Percentiles rank a stretch among this genome's conserved stretches.
phyloP scores from a whole-genome alignment of 2,797 vertebrate species.

The Pipistrellus kuhlii region DNA sequence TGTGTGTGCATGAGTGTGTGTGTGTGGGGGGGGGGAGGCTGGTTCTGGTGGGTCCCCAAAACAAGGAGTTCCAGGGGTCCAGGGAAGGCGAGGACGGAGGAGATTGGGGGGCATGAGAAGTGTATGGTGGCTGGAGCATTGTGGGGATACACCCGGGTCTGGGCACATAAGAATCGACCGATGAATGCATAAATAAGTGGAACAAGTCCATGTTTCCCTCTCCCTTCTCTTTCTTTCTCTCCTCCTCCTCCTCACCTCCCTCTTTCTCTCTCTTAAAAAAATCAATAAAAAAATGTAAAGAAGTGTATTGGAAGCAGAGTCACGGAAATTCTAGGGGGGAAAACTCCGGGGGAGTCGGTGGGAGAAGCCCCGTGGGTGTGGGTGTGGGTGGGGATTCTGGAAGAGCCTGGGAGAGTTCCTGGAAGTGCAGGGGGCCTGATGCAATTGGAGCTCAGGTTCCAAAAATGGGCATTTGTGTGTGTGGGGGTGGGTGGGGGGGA shows the following conservation, averaged over 20 bases:
- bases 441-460: constrained; percentile 22
- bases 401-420: background rate
- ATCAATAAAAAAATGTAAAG: background rate
- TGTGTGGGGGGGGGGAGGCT: background rate
- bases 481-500: background rate
- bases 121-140: background rate
- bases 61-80: background rate
- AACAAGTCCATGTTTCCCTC: background rate
- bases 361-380: background rate
- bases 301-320: constrained; percentile 47
- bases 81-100: background rate
- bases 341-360: background rate
- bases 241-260: background rate
- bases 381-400: background rate
- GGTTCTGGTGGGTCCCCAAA: background rate
- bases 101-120: constrained; percentile 7
- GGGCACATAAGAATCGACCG: background rate
- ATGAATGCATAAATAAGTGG: background rate
- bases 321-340: constrained; percentile 1
- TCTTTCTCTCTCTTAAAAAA: background rate
- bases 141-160: background rate
- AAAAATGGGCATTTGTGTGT: background rate
- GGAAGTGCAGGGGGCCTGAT: background rate
- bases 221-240: background rate
- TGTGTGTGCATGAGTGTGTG: too few species aligned